Evolutionary conservation across 2,797 vertebrate species (phyloP), one percentile per base, ranked within the genome.

Genomic region (Toxotes lorentzi): DNA sequence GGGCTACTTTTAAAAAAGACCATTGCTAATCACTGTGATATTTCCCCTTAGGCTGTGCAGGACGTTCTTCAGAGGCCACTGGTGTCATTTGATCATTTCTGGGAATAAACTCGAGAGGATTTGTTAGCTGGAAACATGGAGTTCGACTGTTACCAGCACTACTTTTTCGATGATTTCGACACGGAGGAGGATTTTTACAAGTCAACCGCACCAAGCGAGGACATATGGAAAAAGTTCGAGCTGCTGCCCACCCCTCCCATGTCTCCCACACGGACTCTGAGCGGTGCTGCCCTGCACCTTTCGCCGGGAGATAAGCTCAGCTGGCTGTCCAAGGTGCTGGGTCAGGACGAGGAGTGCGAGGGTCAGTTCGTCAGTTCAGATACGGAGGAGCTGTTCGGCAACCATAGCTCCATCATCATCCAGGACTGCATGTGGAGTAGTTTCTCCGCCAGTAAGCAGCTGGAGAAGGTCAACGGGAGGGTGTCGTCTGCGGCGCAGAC

Each of bases 201-300:
- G 86, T 98, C 96, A 63, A 98, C 97, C 21, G 97, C 97, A 2
- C 98, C 98, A 43, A 98, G 98, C 70, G 98, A 98, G 93, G 97
- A 99, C 88, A 99, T 99, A 89, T 99, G 98, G 98, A 99, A 99
- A 95, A 99, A 99, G 96, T 99, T 99, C 92, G 97, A 99, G 94
- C 94, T 99, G 91, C 93, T 99, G 94, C 93, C 97, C 95, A 91
- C 97, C 94, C 87, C 97, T 94, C 97, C 97, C 87, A 91, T 96
- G 91, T 97, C 97, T 23, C 97, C 97, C 34, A 94, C 94, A 70
- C 94, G 95, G 92, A 88, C 91, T 56, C 85, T 92, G 1, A 92
- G 94, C 83, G 91, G 78, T 16, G 88, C 75, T 12, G 91, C 66
- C 17, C 83, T 84, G 70, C 93, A 91, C 73, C 71, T 92, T 14